Percentiles rank a stretch among this genome's conserved stretches.
Conservation (phyloP, 2,888 invertebrate genomes). For the Syritta pipiens region DNA sequence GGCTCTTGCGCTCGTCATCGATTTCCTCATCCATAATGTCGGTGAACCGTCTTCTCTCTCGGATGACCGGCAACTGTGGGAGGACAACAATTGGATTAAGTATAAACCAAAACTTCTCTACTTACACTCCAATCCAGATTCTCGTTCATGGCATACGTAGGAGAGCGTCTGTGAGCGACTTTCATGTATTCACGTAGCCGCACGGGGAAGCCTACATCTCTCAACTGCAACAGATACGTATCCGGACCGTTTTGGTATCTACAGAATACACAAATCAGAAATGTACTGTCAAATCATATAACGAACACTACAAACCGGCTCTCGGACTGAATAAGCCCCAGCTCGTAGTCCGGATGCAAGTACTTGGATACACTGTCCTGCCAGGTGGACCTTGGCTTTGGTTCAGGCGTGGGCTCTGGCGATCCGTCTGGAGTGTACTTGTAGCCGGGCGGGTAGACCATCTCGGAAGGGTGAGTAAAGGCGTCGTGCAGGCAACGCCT, state of each 20-base stretch:
- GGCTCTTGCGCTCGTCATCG: slow-evolving; percentile 90
- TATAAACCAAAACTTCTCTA: slow-evolving; percentile 35
- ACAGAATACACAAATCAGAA: no score
- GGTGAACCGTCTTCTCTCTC: slow-evolving; percentile 93
- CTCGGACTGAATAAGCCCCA: slow-evolving; percentile 89
- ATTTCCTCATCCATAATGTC: slow-evolving; percentile 98
- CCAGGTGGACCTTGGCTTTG: slow-evolving; percentile 82
- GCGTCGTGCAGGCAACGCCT: slow-evolving; percentile 90
- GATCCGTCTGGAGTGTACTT: slow-evolving; percentile 89
- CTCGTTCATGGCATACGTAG: slow-evolving; percentile 86
- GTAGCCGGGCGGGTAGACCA: slow-evolving; percentile 95
- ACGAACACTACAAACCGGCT: slow-evolving; percentile 86
- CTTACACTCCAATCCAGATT: slow-evolving; percentile 89
- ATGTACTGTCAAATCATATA: not conserved
- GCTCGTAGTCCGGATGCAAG: slow-evolving; percentile 91
- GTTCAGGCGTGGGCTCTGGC: slow-evolving; percentile 82
- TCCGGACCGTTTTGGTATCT: slow-evolving; percentile 98
- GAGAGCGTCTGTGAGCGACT: slow-evolving; percentile 89
- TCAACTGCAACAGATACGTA: slow-evolving; percentile 94
- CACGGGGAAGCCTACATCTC: slow-evolving; percentile 97
- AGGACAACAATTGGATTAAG: not conserved
- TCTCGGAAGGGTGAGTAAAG: slow-evolving; percentile 93
- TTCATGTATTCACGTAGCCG: slow-evolving; percentile 95
- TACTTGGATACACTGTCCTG: slow-evolving; percentile 87
- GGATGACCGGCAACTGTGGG: slow-evolving; percentile 89